Percentiles rank a stretch among this genome's conserved stretches.
phyloP scores from a whole-genome alignment of 2,888 invertebrate genomes.

The Microchrysa polita region DNA sequence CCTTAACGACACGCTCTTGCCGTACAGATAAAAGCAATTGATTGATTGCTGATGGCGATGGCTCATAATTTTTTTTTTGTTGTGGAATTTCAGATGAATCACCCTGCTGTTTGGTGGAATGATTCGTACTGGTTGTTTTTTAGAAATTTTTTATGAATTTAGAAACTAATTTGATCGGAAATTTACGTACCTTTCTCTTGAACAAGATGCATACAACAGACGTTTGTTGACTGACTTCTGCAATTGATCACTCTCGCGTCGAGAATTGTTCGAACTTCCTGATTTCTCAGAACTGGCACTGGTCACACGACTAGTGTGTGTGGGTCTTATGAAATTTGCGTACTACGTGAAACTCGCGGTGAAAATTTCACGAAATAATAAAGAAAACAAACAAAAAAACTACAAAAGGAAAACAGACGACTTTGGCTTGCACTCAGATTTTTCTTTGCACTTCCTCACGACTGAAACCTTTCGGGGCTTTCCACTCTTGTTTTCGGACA shows the following conservation, averaged over 20 bases:
- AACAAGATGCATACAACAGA: constrained; percentile 49
- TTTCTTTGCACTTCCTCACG: background rate
- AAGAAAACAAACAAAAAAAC: background rate
- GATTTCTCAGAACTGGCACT: background rate
- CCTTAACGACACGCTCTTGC: too few species aligned
- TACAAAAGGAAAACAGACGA: background rate
- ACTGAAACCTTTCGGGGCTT: background rate
- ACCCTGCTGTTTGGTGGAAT: background rate
- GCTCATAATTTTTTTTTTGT: background rate
- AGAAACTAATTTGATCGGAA: background rate
- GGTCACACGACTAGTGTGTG: background rate
- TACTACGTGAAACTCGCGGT: background rate
- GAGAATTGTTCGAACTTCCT: constrained; percentile 6
- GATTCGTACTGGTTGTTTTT: background rate
- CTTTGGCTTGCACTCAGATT: background rate
- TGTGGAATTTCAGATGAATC: constrained; percentile 25
- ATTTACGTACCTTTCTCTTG: constrained; percentile 48
- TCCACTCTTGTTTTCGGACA: background rate
- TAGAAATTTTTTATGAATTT: background rate
- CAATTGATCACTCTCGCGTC: background rate
- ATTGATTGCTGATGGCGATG: background rate
- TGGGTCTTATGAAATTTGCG: background rate
- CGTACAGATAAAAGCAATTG: too few species aligned
- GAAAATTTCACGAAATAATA: background rate
- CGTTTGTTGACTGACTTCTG: background rate